phyloP scores from a whole-genome alignment of 92 coral and sea anemone genomes.

The Epizoanthus stellaris region DNA sequence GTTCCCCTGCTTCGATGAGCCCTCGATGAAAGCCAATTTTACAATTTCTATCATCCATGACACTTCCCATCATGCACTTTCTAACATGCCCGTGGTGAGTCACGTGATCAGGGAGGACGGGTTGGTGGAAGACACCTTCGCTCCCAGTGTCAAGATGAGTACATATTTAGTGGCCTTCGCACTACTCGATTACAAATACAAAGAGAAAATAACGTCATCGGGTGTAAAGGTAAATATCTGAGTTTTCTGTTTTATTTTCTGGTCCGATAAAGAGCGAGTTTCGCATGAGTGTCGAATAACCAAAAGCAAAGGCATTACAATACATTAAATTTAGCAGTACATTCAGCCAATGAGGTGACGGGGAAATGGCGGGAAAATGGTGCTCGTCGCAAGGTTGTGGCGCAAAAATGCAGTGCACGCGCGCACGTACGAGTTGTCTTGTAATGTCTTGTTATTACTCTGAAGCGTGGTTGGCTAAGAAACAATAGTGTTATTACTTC shows the following conservation, averaged over 20 bases:
- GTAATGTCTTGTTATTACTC: too few species aligned
- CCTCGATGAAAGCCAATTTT: constrained; percentile 64
- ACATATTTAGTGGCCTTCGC: constrained; percentile 67
- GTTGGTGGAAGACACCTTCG: constrained; percentile 60
- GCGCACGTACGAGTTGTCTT: too few species aligned
- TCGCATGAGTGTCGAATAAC: too few species aligned
- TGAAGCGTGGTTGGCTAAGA: too few species aligned
- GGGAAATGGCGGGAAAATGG: too few species aligned
- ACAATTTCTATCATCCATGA: constrained; percentile 54
- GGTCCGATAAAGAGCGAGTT: too few species aligned
- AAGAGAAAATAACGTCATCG: constrained; percentile 49
- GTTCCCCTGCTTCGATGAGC: constrained; percentile 68
- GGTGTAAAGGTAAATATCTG: constrained; percentile 45
- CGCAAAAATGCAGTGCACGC: too few species aligned
- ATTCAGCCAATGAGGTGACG: too few species aligned
- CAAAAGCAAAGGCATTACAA: too few species aligned
- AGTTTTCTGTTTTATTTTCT: neutral
- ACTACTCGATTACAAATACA: constrained; percentile 55
- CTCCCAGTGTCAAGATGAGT: constrained; percentile 65
- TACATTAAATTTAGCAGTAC: too few species aligned
- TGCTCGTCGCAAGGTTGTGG: too few species aligned
- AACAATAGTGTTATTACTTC: too few species aligned
- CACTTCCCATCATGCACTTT: constrained; percentile 59
- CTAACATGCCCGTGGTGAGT: constrained; percentile 59
- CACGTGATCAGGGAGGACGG: constrained; percentile 42